A percentile compares a stretch with the other conserved stretches of the same genome.
Conservation (phyloP, 2,113 vertebrate genomes). For the Mus pahari region DNA sequence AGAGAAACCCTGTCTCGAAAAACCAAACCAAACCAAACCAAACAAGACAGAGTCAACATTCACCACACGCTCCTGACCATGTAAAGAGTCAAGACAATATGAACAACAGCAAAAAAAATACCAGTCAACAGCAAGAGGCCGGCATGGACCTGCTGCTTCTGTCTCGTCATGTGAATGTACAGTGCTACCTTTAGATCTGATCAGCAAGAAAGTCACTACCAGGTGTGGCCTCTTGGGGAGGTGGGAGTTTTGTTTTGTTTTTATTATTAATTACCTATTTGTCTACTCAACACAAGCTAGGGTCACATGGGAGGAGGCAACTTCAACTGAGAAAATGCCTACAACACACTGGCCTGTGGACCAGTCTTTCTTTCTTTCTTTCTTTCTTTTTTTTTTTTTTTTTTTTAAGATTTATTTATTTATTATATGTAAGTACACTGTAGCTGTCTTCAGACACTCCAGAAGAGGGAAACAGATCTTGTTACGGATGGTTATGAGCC, state of each 20-base stretch:
- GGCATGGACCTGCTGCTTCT: neutral
- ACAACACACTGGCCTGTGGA: neutral
- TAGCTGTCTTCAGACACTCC: too few relatives aligned
- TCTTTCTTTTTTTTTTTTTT: too few relatives aligned
- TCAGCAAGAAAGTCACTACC: neutral
- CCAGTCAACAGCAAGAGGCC: neutral
- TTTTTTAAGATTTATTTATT: too few relatives aligned
- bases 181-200: neutral
- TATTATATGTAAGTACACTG: too few relatives aligned
- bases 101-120: slow-evolving; percentile 2
- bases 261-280: neutral
- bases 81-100: neutral
- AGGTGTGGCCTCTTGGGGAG: neutral
- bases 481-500: too few relatives aligned
- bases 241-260: neutral
- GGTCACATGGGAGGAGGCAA: neutral
- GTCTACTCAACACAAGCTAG: neutral
- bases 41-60: neutral
- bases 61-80: neutral
- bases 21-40: too few relatives aligned
- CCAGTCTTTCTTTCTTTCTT: neutral
- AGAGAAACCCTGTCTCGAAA: too few relatives aligned
- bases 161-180: neutral
- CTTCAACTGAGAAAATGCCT: neutral
- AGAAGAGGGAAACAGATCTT: too few relatives aligned